Percentiles rank a stretch among this genome's conserved stretches.
Conservation (phyloP, 2,888 invertebrate species). For the Xestia rhomboidea region DNA sequence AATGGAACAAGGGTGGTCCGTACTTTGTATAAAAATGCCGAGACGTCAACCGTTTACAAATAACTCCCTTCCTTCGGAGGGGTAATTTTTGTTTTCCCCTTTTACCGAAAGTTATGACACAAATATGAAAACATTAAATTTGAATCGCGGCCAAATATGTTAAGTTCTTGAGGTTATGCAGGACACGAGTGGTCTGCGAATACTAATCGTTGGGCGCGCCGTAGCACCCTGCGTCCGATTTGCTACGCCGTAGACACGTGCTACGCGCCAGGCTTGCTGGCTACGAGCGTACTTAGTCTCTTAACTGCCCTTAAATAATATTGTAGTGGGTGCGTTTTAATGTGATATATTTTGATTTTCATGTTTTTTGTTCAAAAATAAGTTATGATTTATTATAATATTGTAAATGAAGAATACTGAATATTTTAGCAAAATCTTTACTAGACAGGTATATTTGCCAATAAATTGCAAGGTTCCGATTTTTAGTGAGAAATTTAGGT, state of each 20-base stretch:
- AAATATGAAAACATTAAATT: constrained; percentile 89
- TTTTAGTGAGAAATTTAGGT: not conserved
- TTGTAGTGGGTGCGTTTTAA: constrained; percentile 37
- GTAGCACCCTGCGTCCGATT: constrained; percentile 64
- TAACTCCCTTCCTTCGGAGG: constrained; percentile 83
- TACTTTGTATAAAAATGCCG: constrained; percentile 88
- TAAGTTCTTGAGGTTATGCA: constrained; percentile 83
- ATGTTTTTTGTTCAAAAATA: not conserved
- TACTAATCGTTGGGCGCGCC: constrained; percentile 79
- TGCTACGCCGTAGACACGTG: constrained; percentile 84
- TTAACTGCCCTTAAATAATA: constrained; percentile 52
- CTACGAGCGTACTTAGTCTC: constrained; percentile 63
- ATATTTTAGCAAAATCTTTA: too few species aligned
- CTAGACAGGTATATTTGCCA: not conserved
- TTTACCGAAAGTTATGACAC: constrained; percentile 87
- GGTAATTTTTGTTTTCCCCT: constrained; percentile 87
- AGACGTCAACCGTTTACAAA: constrained; percentile 89
- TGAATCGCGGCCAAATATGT: constrained; percentile 88
- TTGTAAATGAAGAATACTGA: not conserved
- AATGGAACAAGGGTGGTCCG: constrained; percentile 82
- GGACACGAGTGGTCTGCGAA: constrained; percentile 79
- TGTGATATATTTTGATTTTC: constrained; percentile 1
- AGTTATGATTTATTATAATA: not conserved
- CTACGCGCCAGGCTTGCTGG: constrained; percentile 79
- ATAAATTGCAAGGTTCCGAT: constrained; percentile 2